Evolutionary conservation across 2,888 invertebrate genomes (phyloP).

Genomic region (Hyppa rectilinea): DNA sequence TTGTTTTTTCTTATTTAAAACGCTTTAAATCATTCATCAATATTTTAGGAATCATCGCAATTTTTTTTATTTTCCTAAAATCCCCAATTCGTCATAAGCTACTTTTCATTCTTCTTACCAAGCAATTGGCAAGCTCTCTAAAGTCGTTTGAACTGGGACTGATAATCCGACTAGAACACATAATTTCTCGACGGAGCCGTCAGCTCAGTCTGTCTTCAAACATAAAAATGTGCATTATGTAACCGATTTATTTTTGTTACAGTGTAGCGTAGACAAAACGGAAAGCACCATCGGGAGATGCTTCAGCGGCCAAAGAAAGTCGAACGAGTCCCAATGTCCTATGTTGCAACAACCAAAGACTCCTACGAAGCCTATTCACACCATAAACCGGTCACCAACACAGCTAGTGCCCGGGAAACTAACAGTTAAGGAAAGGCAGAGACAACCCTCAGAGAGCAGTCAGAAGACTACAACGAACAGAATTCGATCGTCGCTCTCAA

Average conservation of each 20-base stretch:
- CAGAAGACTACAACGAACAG: conserved; percentile 83
- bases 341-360: conserved; percentile 91
- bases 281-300: conserved; percentile 91
- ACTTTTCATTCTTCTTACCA: background rate
- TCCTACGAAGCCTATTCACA: conserved; percentile 87
- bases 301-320: conserved; percentile 92
- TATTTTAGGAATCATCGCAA: background rate
- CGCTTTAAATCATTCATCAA: background rate
- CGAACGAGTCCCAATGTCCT: conserved; percentile 94
- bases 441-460: conserved; percentile 83
- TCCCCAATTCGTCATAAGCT: background rate
- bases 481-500: conserved; percentile 86
- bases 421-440: conserved; percentile 78
- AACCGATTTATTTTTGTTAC: conserved; percentile 83
- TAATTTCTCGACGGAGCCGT: background rate
- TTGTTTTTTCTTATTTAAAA: background rate
- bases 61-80: background rate
- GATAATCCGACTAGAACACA: background rate
- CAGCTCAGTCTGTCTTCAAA: background rate
- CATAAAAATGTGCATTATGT: background rate
- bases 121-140: no score
- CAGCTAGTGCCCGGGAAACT: conserved; percentile 86
- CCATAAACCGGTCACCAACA: conserved; percentile 83
- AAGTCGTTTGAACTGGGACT: no score
- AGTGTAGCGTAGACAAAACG: conserved; percentile 93